Evolutionary conservation across 2,888 invertebrate genomes (phyloP), one percentile per base, ranked within the genome.

Genomic region (Aromia moschata): DNA sequence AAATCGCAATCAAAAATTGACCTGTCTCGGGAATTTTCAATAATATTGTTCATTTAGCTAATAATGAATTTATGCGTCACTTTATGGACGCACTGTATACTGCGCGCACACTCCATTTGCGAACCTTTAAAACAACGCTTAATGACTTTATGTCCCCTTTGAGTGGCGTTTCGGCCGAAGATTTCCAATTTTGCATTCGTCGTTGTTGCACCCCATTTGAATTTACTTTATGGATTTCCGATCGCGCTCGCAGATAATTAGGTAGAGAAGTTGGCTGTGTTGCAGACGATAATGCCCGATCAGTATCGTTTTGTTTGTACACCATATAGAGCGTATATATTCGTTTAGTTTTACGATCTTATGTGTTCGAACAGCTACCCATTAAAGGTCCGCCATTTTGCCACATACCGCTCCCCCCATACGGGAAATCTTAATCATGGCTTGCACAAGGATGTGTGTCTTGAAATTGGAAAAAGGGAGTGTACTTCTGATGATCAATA

Each of bases 61-160:
- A n/a, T n/a, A n/a, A n/a, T n/a, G n/a, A n/a, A n/a, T n/a, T n/a
- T n/a, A n/a, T n/a, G n/a, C n/a, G n/a, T n/a, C n/a, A n/a, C n/a
- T n/a, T n/a, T n/a, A n/a, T n/a, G n/a, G n/a, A n/a, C n/a, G n/a
- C n/a, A n/a, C n/a, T n/a, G n/a, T n/a, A n/a, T n/a, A n/a, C n/a
- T n/a, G n/a, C n/a, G n/a, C n/a, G 17, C 52, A 52, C 47, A 51
- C 52, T 31, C 52, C 31, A 25, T 31, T 31, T 52, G 25, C 41
- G 41, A 17, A 31, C 52, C 15, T 31, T 41, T 31, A 41, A 30
- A 52, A 52, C 30, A 52, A 52, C 52, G 15, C 52, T 41, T 52
- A 52, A 52, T 52, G 52, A 52, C 41, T 52, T 52, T 52, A 52
- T 30, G 25, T 52, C 52, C 52, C 52, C 52, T 41, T 40, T 41